Percentiles rank a stretch among this genome's conserved stretches.
Conservation (phyloP, 2,888 invertebrate genomes). For the Brenthis ino region DNA sequence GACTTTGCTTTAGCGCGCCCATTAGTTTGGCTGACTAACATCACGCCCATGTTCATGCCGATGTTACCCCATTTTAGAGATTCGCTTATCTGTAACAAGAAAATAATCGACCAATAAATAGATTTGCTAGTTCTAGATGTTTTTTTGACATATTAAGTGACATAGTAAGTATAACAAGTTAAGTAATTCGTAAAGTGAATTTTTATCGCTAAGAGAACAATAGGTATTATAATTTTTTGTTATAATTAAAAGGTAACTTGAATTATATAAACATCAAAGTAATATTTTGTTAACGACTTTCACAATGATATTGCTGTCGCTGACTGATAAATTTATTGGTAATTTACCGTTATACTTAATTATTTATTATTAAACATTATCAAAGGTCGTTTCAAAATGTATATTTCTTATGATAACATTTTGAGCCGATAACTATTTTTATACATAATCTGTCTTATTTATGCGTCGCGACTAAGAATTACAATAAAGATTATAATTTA, state of each 20-base stretch:
- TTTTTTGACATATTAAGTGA: not conserved
- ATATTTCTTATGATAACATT: not conserved
- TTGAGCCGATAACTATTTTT: not conserved
- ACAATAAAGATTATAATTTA: not conserved
- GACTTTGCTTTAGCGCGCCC: slow-evolving; percentile 72
- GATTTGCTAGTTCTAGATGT: not conserved
- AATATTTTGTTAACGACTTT: no score
- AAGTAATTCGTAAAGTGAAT: no score
- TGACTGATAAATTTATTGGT: no score
- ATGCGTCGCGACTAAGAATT: not conserved
- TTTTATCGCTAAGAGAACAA: no score
- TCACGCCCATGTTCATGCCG: slow-evolving; percentile 86
- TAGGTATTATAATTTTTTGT: no score
- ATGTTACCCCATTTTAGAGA: slow-evolving; percentile 87
- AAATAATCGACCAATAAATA: slow-evolving; percentile 36
- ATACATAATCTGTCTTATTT: not conserved
- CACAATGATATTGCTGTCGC: no score
- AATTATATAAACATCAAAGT: no score
- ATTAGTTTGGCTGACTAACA: slow-evolving; percentile 82
- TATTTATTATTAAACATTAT: not conserved
- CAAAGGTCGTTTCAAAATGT: slow-evolving; percentile 2
- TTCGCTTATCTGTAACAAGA: slow-evolving; percentile 85
- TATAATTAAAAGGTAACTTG: no score
- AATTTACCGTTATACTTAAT: no score
- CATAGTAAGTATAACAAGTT: not conserved